Evolutionary conservation across 2,888 invertebrate genomes (phyloP).

Genomic region (Selenia dentaria): DNA sequence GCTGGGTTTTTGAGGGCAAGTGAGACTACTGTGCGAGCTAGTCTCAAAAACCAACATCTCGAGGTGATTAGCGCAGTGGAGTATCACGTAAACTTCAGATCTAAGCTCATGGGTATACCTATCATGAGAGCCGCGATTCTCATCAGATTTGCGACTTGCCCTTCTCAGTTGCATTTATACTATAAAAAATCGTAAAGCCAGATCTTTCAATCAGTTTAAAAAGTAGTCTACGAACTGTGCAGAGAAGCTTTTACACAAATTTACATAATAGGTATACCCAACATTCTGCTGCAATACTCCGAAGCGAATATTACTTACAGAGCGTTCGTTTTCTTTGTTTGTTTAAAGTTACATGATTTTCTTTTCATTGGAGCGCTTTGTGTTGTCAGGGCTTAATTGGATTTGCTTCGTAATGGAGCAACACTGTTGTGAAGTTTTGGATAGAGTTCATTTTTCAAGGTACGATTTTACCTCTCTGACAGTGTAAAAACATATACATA

Average conservation of each 20-base stretch:
- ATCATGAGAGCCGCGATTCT: no score
- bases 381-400: constrained; percentile 15
- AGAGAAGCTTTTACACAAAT: background rate
- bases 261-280: background rate
- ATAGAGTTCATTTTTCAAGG: constrained; percentile 4
- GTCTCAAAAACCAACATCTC: no score
- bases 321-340: constrained; percentile 3
- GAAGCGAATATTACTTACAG: background rate
- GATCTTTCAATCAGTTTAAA: background rate
- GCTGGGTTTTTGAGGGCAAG: no score
- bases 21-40: no score
- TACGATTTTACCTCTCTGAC: background rate
- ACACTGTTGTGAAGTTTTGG: constrained; percentile 10
- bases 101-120: no score
- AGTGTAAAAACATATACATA: no score
- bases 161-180: no score
- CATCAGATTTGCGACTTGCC: no score
- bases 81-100: no score
- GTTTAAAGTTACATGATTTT: constrained; percentile 10
- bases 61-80: no score
- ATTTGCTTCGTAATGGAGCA: constrained; percentile 6
- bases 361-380: constrained; percentile 6
- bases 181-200: background rate
- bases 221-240: background rate
- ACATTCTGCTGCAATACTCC: constrained; percentile 4